phyloP scores from a whole-genome alignment of 2,797 vertebrate species.

The Periparus ater region DNA sequence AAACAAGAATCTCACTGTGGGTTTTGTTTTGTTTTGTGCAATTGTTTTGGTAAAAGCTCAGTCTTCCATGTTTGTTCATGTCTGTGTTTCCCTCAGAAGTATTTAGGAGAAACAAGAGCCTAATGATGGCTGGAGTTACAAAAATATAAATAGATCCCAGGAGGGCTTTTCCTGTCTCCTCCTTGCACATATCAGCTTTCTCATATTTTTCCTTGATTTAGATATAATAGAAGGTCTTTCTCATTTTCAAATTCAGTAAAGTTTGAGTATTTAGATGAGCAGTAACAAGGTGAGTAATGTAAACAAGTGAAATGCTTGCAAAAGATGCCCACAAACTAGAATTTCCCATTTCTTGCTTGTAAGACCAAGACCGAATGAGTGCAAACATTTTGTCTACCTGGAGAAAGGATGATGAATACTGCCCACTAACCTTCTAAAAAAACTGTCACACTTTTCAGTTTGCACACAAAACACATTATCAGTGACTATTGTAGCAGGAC shows the following conservation, averaged over 20 bases:
- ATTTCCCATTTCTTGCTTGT: background rate
- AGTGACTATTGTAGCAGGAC: background rate
- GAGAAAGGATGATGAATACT: background rate
- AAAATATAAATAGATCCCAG: background rate
- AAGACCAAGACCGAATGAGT: background rate
- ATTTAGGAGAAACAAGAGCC: background rate
- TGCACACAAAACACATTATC: background rate
- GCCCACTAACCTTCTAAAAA: background rate
- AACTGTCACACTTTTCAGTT: background rate
- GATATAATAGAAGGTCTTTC: background rate
- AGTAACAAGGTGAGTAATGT: background rate
- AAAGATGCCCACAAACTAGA: background rate
- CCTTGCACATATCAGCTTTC: background rate
- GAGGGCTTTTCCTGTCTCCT: background rate
- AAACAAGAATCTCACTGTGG: background rate
- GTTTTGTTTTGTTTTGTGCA: background rate
- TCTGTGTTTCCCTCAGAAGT: background rate
- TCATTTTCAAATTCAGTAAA: background rate
- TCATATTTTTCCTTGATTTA: background rate
- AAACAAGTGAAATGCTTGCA: background rate
- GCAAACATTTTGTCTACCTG: background rate
- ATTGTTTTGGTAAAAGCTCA: background rate
- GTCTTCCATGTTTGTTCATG: background rate
- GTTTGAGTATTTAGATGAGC: background rate
- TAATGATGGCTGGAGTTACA: background rate